These are phyloP conservation scores for Brotula barbata DNA, from an alignment of 2,797 vertebrate genomes.

Conservation along the genomic window DNA sequence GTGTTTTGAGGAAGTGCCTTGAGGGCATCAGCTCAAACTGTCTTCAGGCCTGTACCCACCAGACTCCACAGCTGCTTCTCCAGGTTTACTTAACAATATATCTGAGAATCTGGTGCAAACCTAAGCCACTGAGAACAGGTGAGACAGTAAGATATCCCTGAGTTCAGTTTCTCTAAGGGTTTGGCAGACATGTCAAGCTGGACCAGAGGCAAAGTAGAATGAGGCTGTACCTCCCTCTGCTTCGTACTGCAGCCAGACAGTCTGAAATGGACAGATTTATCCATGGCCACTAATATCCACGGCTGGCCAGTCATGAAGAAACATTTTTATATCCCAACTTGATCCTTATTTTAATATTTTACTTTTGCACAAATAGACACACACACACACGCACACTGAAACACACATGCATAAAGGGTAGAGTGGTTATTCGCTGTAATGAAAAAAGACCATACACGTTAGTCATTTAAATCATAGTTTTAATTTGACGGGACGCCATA, in stretches of 20 bases:
- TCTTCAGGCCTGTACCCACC: constrained; percentile 46
- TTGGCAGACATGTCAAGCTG: constrained; percentile 44
- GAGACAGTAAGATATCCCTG: constrained; percentile 30
- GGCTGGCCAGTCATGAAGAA: constrained; percentile 29
- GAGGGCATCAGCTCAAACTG: constrained; percentile 57
- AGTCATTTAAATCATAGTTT: constrained; percentile 71
- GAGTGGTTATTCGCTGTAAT: constrained; percentile 45
- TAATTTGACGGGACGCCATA: constrained; percentile 72
- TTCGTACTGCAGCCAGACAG: constrained; percentile 17
- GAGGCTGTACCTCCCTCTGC: constrained; percentile 34
- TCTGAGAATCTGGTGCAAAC: constrained; percentile 15
- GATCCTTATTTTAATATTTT: constrained; percentile 38
- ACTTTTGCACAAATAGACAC: constrained; percentile 2
- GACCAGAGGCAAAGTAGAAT: constrained; percentile 42
- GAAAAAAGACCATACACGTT: constrained; percentile 40
- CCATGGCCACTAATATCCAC: no score
- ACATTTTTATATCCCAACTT: constrained; percentile 20
- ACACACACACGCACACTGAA: constrained; percentile 10
- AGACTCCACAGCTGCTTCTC: constrained; percentile 53
- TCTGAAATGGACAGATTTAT: constrained; percentile 47
- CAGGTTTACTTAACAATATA: constrained; percentile 43
- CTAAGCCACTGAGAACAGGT: constrained; percentile 47
- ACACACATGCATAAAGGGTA: constrained; percentile 18
- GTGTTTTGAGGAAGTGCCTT: constrained; percentile 57
- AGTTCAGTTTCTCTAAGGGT: constrained; percentile 29